A percentile compares a stretch with the other conserved stretches of the same genome.
phyloP scores from a whole-genome alignment of 2,888 invertebrate species.

The Clostera curtula region DNA sequence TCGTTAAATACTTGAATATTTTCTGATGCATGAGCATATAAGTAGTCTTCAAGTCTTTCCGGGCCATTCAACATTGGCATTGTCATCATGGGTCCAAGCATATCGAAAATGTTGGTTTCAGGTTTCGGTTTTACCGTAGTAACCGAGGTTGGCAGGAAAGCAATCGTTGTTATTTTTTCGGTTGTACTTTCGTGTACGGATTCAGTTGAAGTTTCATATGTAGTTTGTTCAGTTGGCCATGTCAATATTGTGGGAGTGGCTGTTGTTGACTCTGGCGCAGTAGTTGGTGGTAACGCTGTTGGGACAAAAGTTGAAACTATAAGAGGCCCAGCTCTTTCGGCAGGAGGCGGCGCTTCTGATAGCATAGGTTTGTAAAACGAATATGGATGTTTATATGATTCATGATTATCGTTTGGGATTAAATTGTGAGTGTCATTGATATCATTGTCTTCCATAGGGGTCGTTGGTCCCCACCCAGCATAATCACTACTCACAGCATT shows the following conservation, averaged over 20 bases:
- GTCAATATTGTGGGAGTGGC: conserved; percentile 21
- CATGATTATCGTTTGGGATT: conserved; percentile 44
- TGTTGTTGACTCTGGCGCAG: conserved; percentile 17
- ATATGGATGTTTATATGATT: conserved; percentile 41
- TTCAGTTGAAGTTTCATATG: conserved; percentile 32
- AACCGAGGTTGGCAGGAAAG: conserved; percentile 27
- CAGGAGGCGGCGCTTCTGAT: conserved; percentile 50
- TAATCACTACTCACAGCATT: conserved; percentile 60
- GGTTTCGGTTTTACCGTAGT: conserved; percentile 25
- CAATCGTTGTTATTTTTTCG: conserved; percentile 25
- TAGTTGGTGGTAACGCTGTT: conserved; percentile 41
- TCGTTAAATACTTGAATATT: conserved; percentile 56
- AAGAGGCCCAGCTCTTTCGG: conserved; percentile 32
- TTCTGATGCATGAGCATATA: conserved; percentile 62
- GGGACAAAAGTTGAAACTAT: conserved; percentile 44
- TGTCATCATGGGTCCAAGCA: conserved; percentile 62
- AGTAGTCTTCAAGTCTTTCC: conserved; percentile 55
- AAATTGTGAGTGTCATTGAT: conserved; percentile 57
- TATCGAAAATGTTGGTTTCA: conserved; percentile 44
- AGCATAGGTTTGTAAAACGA: conserved; percentile 55
- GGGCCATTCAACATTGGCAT: conserved; percentile 61
- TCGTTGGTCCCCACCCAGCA: conserved; percentile 68
- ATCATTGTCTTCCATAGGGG: conserved; percentile 45
- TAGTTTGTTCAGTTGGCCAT: conserved; percentile 33
- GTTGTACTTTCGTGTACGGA: conserved; percentile 39